Base-by-base conservation (phyloP, 2,797 vertebrate genomes). In the Coluber constrictor region DNA sequence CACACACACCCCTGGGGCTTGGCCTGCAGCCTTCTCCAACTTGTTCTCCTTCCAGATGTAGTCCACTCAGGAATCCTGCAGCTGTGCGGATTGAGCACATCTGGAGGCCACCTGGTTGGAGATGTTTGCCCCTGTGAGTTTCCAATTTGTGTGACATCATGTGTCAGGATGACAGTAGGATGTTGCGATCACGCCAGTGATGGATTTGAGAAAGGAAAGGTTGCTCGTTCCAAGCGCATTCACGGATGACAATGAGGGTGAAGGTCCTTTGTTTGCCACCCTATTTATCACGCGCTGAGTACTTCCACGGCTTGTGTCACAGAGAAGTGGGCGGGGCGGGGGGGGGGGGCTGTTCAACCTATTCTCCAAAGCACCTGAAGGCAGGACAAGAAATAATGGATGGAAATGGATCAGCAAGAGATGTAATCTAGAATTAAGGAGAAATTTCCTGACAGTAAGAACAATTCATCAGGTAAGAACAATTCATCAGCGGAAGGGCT, bases 211-310 rank as follows among this genome's bases (percentile, higher is more conserved):
- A 92, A 2, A 90, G 56, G 86, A 86, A 91, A 93, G 0, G 4
- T 92, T 95, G 88, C 56, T 93, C 90, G 15, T 63, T 15, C 94
- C 94, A 93, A 95, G 94, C 89, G 92, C 92, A 92, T 97, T 92
- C 94, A 96, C 96, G 94, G 96, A 96, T 96, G 91, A 96, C 86
- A 91, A 91, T 2, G 93, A 93, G 0, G 4, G n/a, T 94, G 95
- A 95, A 95, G 94, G 95, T 94, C 94, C 94, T 96, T 96, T 96
- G 95, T 96, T 96, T 94, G 87, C 86, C 92, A 88, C 56, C 0
- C 0, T 63, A 90, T 95, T 94, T 90, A 94, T 94, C 37, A 23
- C 94, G 92, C 94, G 90, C 91, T 92, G 91, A 95, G 92, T 94
- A 94, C 95, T 95, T 93, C 90, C 91, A 96, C 95, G 74, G 94